Evolutionary conservation across 2,113 vertebrate species (phyloP).

Genomic region (Ceyx margarethae): DNA sequence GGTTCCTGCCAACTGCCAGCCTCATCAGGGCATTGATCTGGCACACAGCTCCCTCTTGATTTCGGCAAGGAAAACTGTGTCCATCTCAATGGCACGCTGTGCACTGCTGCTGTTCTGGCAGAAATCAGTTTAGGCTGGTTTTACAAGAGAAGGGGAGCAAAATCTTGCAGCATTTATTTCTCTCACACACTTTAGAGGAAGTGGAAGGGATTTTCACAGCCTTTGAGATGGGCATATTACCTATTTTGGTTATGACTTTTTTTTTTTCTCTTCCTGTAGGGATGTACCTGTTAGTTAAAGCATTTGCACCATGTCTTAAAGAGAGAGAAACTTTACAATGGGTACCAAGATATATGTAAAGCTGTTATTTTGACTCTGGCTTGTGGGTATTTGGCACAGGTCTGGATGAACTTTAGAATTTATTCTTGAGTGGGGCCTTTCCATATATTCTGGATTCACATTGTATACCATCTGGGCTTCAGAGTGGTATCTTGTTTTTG

Average conservation of each 20-base stretch:
- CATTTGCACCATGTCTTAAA: background rate
- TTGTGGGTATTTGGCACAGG: background rate
- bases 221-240: background rate
- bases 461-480: background rate
- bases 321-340: background rate
- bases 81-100: fast-evolving
- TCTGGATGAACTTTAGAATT: background rate
- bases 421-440: background rate
- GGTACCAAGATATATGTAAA: background rate
- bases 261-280: background rate
- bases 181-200: background rate
- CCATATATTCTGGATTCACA: background rate
- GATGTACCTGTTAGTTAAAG: background rate
- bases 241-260: background rate
- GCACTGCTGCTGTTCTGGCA: background rate
- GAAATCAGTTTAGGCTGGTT: background rate
- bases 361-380: background rate
- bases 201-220: background rate
- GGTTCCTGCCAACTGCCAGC: background rate
- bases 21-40: background rate
- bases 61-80: background rate
- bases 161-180: background rate
- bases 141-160: background rate
- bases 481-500: background rate
- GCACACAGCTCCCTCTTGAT: background rate